Base-by-base conservation (phyloP, 2,888 invertebrate genomes). In the Cyclophora albipunctata region DNA sequence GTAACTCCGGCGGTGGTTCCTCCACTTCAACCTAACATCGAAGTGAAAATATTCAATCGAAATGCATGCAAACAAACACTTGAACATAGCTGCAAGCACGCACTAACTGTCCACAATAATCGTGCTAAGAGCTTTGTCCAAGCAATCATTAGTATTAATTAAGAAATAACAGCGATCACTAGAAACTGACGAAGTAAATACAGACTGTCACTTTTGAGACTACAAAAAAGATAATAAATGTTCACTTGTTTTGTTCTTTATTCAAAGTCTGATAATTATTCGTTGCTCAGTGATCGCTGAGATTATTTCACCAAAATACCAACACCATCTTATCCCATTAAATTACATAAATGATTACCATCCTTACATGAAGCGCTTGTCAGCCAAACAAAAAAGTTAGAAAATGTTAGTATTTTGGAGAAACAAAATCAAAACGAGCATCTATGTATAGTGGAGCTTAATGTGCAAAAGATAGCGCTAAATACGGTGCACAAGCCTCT, bases 381-480 rank as follows among this genome's bases (percentile, higher is more conserved):
- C 58, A 67, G 63, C 65, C 58, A 67, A 58, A 60, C 45, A 45
- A 53, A 62, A 59, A 64, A 64, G 69, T 82, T 76, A 78, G 75
- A 80, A 66, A 69, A 77, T 81, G 87, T 88, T 86, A 88, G 88
- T 88, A 88, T 88, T 88, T 88, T 87, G 88, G 86, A 80, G 82
- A 87, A 86, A 82, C 71, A 64, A 62, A 62, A 7, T 50, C 45
- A 42, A 47, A 53, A 58, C 54, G 55, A 55, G 57, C 56, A 58
- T 60, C 47, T 43, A 3, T 42, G n/a, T 5, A 55, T 53, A 57
- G 56, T 55, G 54, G 46, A 73, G 64, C 64, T 69, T 62, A 64
- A 55, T 5, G 76, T 80, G 82, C 82, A 67, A 65, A 63, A 72
- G 61, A 63, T 66, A 76, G 76, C 76, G 61, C 53, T 52, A 62